phyloP scores from a whole-genome alignment of 2,113 vertebrate species.

The Desmodus rotundus region DNA sequence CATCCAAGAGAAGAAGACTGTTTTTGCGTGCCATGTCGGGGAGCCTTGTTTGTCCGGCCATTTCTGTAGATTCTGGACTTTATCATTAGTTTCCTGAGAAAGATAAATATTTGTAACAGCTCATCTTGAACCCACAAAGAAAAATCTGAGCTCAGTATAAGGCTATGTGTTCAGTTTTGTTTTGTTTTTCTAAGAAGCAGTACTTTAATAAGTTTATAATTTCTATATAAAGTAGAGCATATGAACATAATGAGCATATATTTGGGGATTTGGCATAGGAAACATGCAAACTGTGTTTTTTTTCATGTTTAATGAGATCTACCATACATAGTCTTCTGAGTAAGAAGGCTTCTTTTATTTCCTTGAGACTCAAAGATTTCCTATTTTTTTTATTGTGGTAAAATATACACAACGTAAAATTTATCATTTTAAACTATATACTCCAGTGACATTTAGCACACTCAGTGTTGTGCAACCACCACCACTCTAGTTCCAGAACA shows the following conservation, averaged over 20 bases:
- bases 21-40: not conserved
- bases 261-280: not conserved
- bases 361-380: not conserved
- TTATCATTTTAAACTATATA: not conserved
- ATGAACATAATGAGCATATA: not conserved
- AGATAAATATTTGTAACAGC: not conserved
- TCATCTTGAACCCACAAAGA: not conserved
- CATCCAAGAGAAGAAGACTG: not conserved
- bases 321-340: not conserved
- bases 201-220: not conserved
- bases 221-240: not conserved
- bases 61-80: not conserved
- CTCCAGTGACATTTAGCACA: not conserved
- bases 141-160: not conserved
- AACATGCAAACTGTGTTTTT: not conserved
- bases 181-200: not conserved
- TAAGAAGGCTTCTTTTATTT: not conserved
- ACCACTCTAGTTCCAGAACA: not conserved
- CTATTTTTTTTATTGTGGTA: not conserved
- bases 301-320: not conserved
- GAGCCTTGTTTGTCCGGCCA: not conserved
- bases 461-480: not conserved
- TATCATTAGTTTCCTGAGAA: not conserved
- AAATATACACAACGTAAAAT: not conserved
- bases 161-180: not conserved